Conservation (phyloP, 1,140 invertebrate genomes). For the Drosophila persimilis region DNA sequence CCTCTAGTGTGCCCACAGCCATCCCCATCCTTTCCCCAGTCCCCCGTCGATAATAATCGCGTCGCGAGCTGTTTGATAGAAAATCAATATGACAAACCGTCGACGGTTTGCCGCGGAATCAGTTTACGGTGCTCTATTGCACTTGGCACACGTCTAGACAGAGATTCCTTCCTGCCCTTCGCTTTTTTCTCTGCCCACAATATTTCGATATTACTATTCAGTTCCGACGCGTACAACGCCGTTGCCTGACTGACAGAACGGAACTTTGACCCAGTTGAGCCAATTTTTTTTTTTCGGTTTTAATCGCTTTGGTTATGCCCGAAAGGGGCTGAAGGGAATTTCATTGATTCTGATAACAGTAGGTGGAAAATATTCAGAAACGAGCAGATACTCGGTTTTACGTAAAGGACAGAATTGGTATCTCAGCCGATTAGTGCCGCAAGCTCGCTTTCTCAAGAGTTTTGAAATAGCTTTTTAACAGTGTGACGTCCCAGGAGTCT, state of each 20-base stretch:
- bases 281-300: constrained; percentile 21
- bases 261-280: constrained; percentile 68
- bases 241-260: not conserved
- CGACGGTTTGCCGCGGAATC: constrained; percentile 44
- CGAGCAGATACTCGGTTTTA: too few species aligned
- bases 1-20: not conserved
- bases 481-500: too few species aligned
- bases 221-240: constrained; percentile 14
- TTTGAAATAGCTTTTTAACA: too few species aligned
- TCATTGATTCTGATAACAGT: constrained; percentile 47
- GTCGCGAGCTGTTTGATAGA: constrained; percentile 25
- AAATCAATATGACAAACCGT: constrained; percentile 56
- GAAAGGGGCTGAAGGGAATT: constrained; percentile 1
- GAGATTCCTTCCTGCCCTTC: not conserved
- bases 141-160: constrained; percentile 52
- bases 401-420: too few species aligned
- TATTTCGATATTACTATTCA: constrained; percentile 39
- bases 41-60: constrained; percentile 39
- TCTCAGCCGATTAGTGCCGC: too few species aligned
- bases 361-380: constrained; percentile 26
- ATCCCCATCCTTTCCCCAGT: not conserved
- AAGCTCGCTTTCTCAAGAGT: too few species aligned
- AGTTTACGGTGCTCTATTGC: constrained; percentile 47
- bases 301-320: constrained; percentile 35
- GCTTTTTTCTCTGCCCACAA: constrained; percentile 13